Conservation (phyloP, 2,797 vertebrate species). For the Pristis pectinata region DNA sequence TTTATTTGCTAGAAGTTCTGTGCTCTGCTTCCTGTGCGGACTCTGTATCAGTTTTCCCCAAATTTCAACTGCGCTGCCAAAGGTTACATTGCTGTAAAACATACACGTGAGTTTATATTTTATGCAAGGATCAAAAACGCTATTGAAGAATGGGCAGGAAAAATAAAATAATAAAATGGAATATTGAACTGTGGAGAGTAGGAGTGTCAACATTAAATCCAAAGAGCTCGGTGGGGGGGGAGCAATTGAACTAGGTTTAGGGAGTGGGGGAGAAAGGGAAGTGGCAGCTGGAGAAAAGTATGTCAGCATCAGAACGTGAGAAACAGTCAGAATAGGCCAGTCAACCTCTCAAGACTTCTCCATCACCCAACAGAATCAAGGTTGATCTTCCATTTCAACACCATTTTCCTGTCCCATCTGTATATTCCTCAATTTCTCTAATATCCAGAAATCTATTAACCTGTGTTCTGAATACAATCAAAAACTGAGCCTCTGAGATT, state of each 20-base stretch:
- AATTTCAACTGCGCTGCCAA: constrained; percentile 82
- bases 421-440: too few relatives aligned
- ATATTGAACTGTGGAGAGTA: background rate
- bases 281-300: background rate
- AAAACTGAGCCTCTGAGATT: too few relatives aligned
- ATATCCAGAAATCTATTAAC: too few relatives aligned
- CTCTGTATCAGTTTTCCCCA: constrained; percentile 74
- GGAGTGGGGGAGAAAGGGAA: too few relatives aligned
- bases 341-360: too few relatives aligned
- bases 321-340: too few relatives aligned
- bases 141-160: background rate
- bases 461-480: too few relatives aligned
- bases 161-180: background rate
- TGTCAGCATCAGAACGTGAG: too few relatives aligned
- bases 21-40: constrained; percentile 64
- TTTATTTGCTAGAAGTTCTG: constrained; percentile 75
- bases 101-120: background rate
- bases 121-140: background rate
- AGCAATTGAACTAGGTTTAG: background rate
- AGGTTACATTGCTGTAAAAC: constrained; percentile 65
- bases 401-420: too few relatives aligned
- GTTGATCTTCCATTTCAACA: too few relatives aligned
- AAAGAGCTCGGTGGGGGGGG: background rate
- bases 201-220: background rate
- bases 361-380: too few relatives aligned